Evolutionary conservation across 2,113 vertebrate species (phyloP), one percentile per base, ranked within the genome.

Genomic region (Gallinago jamesoni): DNA sequence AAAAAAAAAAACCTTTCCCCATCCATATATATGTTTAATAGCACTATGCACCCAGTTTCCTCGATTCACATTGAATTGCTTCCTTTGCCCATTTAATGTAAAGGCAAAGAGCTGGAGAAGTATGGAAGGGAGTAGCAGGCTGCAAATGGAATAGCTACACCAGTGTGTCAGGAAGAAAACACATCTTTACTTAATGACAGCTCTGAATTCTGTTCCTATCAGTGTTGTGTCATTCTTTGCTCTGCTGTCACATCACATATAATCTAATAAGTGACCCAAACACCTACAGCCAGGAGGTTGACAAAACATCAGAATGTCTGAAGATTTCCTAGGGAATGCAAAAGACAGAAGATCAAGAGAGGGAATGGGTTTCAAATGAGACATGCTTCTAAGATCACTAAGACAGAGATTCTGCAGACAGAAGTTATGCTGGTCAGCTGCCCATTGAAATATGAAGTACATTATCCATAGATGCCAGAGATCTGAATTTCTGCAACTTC

Each of bases 381-480:
- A 81, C 37, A 70, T 9, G 47, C 37, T 87, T 70, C 80, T 81
- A 75, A 87, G 84, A 55, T 67, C 78, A 72, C 69, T 33, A 63
- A 91, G 45, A 64, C 22, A 89, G 18, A 83, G 82, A 80, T 62
- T 56, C 47, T 80, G 35, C 72, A 92, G 64, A 55, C 41, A 77
- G 68, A 90, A 88, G 64, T 88, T 84, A 80, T 70, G 84, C 88
- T 91, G 70, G 39, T 88, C 75, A 88, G 70, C 35, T 96, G 85
- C 27, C 67, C 87, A 45, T n/a, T 90, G n/a, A 88, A 93, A 84
- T 37, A 81, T 22, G 12, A 86, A 89, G 37, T 14, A 31, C n/a
- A 17, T 52, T 73, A 74, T 45, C 55, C 23, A 41, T 20, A 83
- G 45, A 35, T 63, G 63, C 20, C 55, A 55, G 59, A 83, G 47